These are phyloP conservation scores for Syrphus vitripennis DNA, from an alignment of 2,888 invertebrate genomes.

Conservation along the genomic window DNA sequence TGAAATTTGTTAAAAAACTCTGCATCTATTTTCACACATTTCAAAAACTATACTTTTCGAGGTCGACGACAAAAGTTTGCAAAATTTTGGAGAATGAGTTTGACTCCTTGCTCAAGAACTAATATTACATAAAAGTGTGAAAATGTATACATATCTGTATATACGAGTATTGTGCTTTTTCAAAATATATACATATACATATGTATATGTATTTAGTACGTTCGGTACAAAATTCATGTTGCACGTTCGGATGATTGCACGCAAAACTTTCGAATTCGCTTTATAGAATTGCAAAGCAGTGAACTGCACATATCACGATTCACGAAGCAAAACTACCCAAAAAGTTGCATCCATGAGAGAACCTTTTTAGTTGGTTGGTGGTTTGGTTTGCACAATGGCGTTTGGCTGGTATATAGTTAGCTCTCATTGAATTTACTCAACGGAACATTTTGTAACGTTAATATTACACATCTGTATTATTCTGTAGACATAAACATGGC, in stretches of 20 bases:
- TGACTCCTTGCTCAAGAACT: neutral
- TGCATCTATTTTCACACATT: conserved; percentile 35
- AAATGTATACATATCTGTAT: neutral
- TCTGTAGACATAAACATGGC: neutral
- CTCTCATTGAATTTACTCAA: conserved; percentile 22
- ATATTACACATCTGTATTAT: too few relatives aligned
- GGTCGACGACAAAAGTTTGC: conserved; percentile 17
- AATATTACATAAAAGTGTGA: neutral
- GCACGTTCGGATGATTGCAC: conserved; percentile 67
- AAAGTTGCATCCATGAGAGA: conserved; percentile 40
- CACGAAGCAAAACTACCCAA: conserved; percentile 46
- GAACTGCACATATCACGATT: conserved; percentile 69
- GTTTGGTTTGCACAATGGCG: conserved; percentile 23
- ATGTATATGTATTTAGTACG: neutral
- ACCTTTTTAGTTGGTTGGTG: conserved; percentile 11
- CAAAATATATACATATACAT: too few relatives aligned
- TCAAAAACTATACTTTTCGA: neutral
- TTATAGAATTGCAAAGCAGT: conserved; percentile 67
- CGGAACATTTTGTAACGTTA: neutral
- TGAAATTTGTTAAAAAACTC: conserved; percentile 59
- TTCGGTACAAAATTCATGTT: conserved; percentile 36
- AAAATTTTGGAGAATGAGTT: too few relatives aligned
- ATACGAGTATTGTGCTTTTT: too few relatives aligned
- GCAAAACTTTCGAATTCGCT: conserved; percentile 65
- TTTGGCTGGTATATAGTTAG: neutral